These are phyloP conservation scores for Trichacis sp. DNA, from an alignment of 2,888 invertebrate species.

Conservation along the genomic window DNA sequence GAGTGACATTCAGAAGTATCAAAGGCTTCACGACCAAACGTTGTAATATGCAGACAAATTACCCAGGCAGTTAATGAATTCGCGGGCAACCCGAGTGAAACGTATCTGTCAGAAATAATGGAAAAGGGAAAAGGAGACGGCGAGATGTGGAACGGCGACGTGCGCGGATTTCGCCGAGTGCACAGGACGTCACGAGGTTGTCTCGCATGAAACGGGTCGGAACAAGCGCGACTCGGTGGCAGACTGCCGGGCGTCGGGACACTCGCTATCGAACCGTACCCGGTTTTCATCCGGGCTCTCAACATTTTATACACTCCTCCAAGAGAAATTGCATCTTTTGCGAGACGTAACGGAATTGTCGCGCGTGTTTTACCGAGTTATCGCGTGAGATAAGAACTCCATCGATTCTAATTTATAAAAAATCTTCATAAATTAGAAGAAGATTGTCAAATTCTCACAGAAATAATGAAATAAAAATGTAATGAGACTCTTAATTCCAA, in stretches of 20 bases:
- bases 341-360: background rate
- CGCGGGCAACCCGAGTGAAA: background rate
- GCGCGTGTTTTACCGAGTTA: too few relatives aligned
- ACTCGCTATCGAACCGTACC: conserved; percentile 59
- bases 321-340: conserved; percentile 9
- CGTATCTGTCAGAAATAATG: conserved; percentile 11
- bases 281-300: conserved; percentile 49
- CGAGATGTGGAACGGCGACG: too few relatives aligned
- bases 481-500: too few relatives aligned
- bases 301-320: conserved; percentile 1
- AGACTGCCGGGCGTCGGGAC: conserved; percentile 66
- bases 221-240: conserved; percentile 54
- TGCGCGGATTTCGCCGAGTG: conserved; percentile 15
- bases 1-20: too few relatives aligned
- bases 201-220: conserved; percentile 25
- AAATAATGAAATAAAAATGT: too few relatives aligned
- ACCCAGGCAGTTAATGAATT: conserved; percentile 42
- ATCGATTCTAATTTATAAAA: too few relatives aligned
- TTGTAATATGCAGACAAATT: conserved; percentile 37
- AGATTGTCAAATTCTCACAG: too few relatives aligned
- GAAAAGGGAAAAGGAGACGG: background rate
- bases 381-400: too few relatives aligned
- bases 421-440: too few relatives aligned
- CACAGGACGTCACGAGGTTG: conserved; percentile 18
- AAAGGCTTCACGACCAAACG: too few relatives aligned